These are phyloP conservation scores for Stegodyphus mimosarum DNA, from an alignment of 1,140 invertebrate species.

Conservation along the genomic window DNA sequence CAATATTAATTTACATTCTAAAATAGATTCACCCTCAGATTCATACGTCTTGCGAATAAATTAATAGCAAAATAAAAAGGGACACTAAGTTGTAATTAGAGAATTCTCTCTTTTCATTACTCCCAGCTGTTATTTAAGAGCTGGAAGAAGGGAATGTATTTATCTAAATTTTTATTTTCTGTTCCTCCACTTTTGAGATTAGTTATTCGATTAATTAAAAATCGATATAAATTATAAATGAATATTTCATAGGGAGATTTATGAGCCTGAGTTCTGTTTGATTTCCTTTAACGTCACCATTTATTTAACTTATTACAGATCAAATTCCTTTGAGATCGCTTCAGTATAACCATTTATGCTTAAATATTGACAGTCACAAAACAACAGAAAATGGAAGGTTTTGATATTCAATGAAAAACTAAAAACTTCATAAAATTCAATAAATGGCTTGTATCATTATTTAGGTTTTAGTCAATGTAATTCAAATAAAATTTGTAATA, in stretches of 20 bases:
- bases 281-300: too few species aligned
- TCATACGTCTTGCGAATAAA: constrained; percentile 7
- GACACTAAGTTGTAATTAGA: constrained; percentile 10
- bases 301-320: too few species aligned
- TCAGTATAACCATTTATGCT: too few species aligned
- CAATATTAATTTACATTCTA: constrained; percentile 31
- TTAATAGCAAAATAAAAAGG: constrained; percentile 4
- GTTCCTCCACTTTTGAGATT: not conserved
- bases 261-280: not conserved
- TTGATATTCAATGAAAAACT: too few species aligned
- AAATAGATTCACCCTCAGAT: constrained; percentile 19
- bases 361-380: too few species aligned
- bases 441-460: too few species aligned
- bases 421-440: too few species aligned
- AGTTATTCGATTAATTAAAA: constrained; percentile 15
- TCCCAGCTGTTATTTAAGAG: constrained; percentile 23
- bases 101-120: constrained; percentile 10
- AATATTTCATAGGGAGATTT: not conserved
- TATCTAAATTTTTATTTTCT: too few species aligned
- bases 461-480: too few species aligned
- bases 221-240: not conserved
- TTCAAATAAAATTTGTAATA: too few species aligned
- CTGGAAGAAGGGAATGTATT: not conserved
- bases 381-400: too few species aligned
- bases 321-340: too few species aligned